phyloP scores from a whole-genome alignment of 2,888 invertebrate species.

The Synergus itoensis region DNA sequence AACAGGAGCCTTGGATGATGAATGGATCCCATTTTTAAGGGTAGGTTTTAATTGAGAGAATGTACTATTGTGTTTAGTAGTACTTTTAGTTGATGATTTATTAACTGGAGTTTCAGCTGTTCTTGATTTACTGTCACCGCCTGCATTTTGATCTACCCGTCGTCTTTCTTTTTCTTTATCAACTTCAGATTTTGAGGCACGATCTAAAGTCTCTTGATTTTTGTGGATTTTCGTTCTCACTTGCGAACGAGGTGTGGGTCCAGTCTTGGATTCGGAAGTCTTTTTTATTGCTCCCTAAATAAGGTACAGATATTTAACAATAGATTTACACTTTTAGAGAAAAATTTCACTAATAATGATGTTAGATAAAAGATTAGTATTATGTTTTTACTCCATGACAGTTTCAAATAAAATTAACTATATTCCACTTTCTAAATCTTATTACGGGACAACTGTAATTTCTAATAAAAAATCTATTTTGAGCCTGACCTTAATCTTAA shows the following conservation, averaged over 20 bases:
- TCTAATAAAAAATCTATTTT: not conserved
- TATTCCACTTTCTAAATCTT: not conserved
- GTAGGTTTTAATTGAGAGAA: constrained; percentile 41
- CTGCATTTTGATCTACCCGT: constrained; percentile 13
- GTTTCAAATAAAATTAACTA: not conserved
- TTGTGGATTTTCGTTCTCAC: constrained; percentile 48
- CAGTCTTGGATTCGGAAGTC: constrained; percentile 45
- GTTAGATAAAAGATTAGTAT: not conserved
- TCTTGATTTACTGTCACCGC: constrained; percentile 38
- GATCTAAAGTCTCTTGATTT: constrained; percentile 24
- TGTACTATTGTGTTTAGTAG: constrained; percentile 32
- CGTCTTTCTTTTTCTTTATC: constrained; percentile 16
- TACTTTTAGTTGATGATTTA: constrained; percentile 37
- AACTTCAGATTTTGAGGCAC: constrained; percentile 12
- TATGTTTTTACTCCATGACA: too few species aligned
- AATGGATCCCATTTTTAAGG: not conserved
- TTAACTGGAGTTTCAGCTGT: constrained; percentile 15
- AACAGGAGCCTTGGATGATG: constrained; percentile 27
- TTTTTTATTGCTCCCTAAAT: constrained; percentile 62
- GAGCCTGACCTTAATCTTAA: not conserved
- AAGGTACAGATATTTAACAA: not conserved
- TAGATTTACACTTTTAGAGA: not conserved
- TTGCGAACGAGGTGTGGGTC: constrained; percentile 39
- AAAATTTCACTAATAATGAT: not conserved
- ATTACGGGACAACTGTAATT: not conserved